Evolutionary conservation across 2,113 vertebrate genomes (phyloP), one percentile per base, ranked within the genome.

Genomic region (Cnemophilus loriae): DNA sequence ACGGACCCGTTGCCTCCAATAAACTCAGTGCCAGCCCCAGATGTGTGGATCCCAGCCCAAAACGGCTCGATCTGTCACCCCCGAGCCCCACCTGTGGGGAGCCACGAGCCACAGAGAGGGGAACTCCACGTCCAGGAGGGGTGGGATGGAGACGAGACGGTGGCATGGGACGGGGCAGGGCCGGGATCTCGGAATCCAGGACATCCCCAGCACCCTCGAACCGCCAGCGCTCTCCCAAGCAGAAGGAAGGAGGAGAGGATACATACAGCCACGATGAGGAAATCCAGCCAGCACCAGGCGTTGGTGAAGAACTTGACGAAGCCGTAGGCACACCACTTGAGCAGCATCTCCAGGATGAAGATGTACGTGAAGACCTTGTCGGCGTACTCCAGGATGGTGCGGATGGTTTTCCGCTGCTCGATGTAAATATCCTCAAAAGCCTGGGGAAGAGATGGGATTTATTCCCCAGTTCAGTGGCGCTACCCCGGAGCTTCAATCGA

Each of bases 351-450:
- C 98, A 99, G 97, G 97, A 99, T 99, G 97, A 99, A 99, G 91
- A 99, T 99, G 97, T 99, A 99, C 20, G 99, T 99, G 98, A 99
- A 99, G 96, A 99, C 99, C 60, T 99, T 98, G 97, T 99, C 99
- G 0, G 99, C 99, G 0, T 99, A 99, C 47, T 99, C 99, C 97
- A 99, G 96, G 95, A 99, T 98, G 92, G 99, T 99, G 21, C 99
- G 97, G 87, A 99, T 97, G 89, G 99, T 99, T 96, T 99, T 99
- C 84, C 99, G 98, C 98, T 99, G 99, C 88, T 99, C 99, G 28
- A 99, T 99, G 98, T 99, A 99, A 93, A 99, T 99, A 37, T 99
- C 99, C 97, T 99, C 99, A 59, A 99, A 99, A 68, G 99, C 99
- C 99, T 99, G 94, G 7, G 94, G 79, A 93, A 90, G 1, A 94